Conservation (phyloP, 2,113 vertebrate genomes). For the Gobio gobio region DNA sequence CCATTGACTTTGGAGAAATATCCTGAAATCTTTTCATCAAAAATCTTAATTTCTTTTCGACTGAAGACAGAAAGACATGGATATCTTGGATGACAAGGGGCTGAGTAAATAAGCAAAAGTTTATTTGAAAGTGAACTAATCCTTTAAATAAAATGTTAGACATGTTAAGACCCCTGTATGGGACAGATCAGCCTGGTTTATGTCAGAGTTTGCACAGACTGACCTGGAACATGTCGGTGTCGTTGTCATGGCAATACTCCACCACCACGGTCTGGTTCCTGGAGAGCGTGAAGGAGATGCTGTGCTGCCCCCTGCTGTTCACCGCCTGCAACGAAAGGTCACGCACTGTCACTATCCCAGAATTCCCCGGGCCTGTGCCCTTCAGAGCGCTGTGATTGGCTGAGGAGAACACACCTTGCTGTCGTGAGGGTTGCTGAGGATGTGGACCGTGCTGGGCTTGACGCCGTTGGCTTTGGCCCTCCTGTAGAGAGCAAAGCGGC, state of each 20-base stretch:
- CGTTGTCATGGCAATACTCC: conserved; percentile 94
- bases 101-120: too few species aligned
- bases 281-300: conserved; percentile 94
- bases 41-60: too few species aligned
- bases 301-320: conserved; percentile 96
- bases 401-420: conserved; percentile 82
- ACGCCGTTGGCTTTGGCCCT: conserved; percentile 93
- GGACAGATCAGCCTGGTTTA: too few species aligned
- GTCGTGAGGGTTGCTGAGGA: conserved; percentile 93
- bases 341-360: conserved; percentile 2
- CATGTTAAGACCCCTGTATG: too few species aligned
- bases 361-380: neutral
- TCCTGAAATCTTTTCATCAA: too few species aligned
- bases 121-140: too few species aligned
- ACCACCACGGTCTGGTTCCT: conserved; percentile 96
- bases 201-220: too few species aligned
- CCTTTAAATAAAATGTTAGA: too few species aligned
- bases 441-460: conserved; percentile 93
- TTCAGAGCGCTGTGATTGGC: neutral
- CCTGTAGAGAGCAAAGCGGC: conserved; percentile 93
- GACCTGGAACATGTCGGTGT: conserved; percentile 98
- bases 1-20: too few species aligned
- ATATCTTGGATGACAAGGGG: too few species aligned
- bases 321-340: conserved; percentile 82
- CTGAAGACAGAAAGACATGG: too few species aligned